Conservation (phyloP, 2,113 vertebrate species). For the Anarhynchus alexandrinus region DNA sequence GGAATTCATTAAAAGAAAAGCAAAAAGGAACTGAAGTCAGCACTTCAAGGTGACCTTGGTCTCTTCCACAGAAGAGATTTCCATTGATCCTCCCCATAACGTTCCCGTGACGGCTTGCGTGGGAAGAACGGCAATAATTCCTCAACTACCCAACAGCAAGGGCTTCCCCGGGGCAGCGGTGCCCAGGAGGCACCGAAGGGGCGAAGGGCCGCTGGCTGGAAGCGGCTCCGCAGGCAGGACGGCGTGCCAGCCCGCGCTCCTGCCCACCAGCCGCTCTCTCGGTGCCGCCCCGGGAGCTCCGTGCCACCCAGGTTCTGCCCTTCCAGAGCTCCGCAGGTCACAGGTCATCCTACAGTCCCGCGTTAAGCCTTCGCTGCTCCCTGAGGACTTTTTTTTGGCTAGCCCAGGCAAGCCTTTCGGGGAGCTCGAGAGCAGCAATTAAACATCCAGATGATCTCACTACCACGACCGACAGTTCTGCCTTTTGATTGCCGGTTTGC, state of each 20-base stretch:
- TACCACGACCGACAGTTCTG: not conserved
- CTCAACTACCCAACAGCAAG: not conserved
- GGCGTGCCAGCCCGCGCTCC: accelerated
- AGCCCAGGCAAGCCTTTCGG: not conserved
- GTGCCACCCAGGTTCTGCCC: not conserved
- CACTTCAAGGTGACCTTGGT: not conserved
- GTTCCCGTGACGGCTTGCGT: not conserved
- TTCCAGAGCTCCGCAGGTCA: not conserved
- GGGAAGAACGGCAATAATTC: not conserved
- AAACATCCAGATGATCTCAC: not conserved
- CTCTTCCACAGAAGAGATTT: not conserved
- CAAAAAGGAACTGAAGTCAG: not conserved
- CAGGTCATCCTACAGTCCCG: accelerated
- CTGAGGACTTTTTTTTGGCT: not conserved
- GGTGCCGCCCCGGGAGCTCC: accelerated
- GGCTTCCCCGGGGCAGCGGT: not conserved
- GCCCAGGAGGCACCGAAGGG: not conserved
- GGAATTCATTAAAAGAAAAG: not conserved
- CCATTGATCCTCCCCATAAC: not conserved
- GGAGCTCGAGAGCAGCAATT: not conserved
- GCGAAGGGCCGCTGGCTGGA: accelerated
- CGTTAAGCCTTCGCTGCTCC: not conserved
- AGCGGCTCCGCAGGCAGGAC: accelerated
- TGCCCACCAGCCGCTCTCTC: accelerated
- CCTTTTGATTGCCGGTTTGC: not conserved